Conservation (phyloP, 1,140 invertebrate genomes). For the Cryptotermes secundus region DNA sequence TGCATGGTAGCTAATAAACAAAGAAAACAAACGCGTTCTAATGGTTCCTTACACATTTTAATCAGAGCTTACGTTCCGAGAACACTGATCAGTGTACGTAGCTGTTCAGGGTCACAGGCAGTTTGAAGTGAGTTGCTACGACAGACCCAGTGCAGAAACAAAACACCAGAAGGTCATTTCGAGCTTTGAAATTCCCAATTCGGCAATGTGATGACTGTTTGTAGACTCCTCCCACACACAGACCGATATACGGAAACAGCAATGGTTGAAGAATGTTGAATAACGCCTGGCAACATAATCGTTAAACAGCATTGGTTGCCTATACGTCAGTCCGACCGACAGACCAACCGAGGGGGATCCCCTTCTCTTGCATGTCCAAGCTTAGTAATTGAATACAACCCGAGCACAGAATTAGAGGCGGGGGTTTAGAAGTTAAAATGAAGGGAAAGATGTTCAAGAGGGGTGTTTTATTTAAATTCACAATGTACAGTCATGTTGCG, state of each 20-base stretch:
- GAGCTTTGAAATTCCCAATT: not conserved
- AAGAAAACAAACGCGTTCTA: too few relatives aligned
- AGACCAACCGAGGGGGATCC: not conserved
- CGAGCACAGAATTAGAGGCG: slow-evolving; percentile 22
- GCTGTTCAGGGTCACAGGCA: too few relatives aligned
- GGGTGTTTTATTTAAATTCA: slow-evolving; percentile 2
- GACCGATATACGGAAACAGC: too few relatives aligned
- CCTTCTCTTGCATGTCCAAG: not conserved
- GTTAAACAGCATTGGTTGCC: too few relatives aligned
- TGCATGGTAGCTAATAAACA: too few relatives aligned
- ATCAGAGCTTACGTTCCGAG: too few relatives aligned
- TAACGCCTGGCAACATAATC: not conserved
- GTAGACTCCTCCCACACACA: not conserved
- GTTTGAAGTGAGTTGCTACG: too few relatives aligned
- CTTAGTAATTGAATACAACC: slow-evolving; percentile 27
- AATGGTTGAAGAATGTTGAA: not conserved
- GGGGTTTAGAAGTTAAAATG: not conserved
- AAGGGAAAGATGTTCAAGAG: not conserved
- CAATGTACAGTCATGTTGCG: not conserved
- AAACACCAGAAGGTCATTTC: too few relatives aligned
- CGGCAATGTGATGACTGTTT: not conserved
- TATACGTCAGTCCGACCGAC: too few relatives aligned
- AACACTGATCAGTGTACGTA: too few relatives aligned
- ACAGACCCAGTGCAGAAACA: too few relatives aligned
- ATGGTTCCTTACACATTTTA: too few relatives aligned